Percentiles rank a stretch among this genome's conserved stretches.
phyloP scores from a whole-genome alignment of 2,113 vertebrate genomes.

The Pachypanchax playfairii region DNA sequence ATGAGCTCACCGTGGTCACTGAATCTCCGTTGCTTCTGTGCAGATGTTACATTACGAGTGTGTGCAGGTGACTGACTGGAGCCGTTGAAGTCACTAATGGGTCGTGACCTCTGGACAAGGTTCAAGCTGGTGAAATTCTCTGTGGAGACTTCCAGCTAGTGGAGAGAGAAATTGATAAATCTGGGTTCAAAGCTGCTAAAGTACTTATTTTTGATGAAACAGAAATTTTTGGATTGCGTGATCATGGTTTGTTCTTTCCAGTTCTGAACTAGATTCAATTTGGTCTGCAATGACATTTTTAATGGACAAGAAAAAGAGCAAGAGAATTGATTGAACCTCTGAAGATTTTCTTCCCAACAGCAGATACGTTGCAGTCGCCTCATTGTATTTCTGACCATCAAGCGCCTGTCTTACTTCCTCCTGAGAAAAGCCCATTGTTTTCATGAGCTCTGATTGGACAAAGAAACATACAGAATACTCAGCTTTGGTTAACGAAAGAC shows the following conservation, averaged over 20 bases:
- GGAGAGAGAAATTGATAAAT: slow-evolving; percentile 5
- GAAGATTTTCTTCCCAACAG: slow-evolving; percentile 90
- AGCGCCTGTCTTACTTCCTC: slow-evolving; percentile 91
- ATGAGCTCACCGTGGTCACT: slow-evolving; percentile 92
- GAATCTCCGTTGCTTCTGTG: slow-evolving; percentile 93
- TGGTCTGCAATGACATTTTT: neutral
- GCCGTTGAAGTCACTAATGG: slow-evolving; percentile 90
- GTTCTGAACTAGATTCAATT: no score
- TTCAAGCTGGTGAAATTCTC: slow-evolving; percentile 85
- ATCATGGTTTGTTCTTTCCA: no score
- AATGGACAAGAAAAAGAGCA: neutral
- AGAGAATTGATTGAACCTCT: slow-evolving; percentile 73
- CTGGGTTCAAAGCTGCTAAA: no score
- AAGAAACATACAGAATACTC: neutral
- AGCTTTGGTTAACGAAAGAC: no score
- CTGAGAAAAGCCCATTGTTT: slow-evolving; percentile 91
- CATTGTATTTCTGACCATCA: slow-evolving; percentile 89
- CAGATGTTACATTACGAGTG: slow-evolving; percentile 84
- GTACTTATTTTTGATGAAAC: no score
- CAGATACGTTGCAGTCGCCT: slow-evolving; percentile 92
- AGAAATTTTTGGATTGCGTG: no score
- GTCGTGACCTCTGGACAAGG: slow-evolving; percentile 87
- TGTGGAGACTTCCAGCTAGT: slow-evolving; percentile 85
- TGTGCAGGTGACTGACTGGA: slow-evolving; percentile 88
- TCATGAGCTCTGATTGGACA: slow-evolving; percentile 86